These are phyloP conservation scores for Andricus quercusramuli DNA, from an alignment of 2,888 invertebrate species.

Conservation along the genomic window DNA sequence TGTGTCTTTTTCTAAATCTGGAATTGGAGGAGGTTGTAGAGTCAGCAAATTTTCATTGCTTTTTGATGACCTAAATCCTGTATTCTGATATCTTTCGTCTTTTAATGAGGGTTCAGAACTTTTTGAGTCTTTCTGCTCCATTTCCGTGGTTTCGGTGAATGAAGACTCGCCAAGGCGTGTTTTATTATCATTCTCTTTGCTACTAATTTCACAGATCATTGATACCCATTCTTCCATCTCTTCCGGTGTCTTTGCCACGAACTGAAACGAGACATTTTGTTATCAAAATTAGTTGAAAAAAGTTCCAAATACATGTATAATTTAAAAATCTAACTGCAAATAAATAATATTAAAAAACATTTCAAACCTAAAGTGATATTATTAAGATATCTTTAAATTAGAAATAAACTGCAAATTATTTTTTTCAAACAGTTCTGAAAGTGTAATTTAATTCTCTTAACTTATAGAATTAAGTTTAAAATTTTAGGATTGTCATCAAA, in stretches of 20 bases:
- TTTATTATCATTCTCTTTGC: conserved; percentile 44
- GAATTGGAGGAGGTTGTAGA: conserved; percentile 19
- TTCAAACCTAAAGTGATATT: too few species aligned
- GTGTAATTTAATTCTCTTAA: too few species aligned
- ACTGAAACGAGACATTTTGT: conserved; percentile 57
- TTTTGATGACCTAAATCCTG: conserved; percentile 44
- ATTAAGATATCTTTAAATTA: background rate
- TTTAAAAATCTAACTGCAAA: background rate
- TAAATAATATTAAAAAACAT: too few species aligned
- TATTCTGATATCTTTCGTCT: conserved; percentile 61
- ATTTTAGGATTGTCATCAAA: too few species aligned
- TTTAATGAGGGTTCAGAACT: conserved; percentile 29
- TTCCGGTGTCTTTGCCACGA: conserved; percentile 67
- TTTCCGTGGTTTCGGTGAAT: conserved; percentile 39
- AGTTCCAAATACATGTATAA: too few species aligned
- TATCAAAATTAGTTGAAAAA: background rate
- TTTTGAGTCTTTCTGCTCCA: conserved; percentile 40
- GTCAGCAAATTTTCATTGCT: conserved; percentile 36
- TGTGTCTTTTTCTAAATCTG: background rate
- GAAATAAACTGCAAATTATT: background rate
- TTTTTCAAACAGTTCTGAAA: background rate
- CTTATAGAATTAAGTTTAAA: too few species aligned
- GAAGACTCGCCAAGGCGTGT: conserved; percentile 20
- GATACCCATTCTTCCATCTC: conserved; percentile 76
- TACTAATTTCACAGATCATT: conserved; percentile 60